Base-by-base conservation (phyloP, 2,888 invertebrate genomes). In the Melanargia galathea region DNA sequence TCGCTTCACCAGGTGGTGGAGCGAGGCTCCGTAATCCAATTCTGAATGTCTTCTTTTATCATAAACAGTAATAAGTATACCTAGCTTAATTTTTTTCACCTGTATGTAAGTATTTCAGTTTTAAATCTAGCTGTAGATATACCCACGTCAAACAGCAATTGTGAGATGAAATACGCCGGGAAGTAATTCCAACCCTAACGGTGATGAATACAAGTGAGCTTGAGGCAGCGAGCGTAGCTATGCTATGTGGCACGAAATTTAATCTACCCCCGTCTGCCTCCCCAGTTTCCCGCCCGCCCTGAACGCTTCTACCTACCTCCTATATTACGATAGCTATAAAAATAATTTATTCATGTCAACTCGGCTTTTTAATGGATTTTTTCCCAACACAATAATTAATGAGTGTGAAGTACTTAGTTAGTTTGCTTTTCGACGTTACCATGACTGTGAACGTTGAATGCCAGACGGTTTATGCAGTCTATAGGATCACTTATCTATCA, bases 211-310 rank as follows among this genome's bases (percentile, higher is more conserved):
- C 81, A 79, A 80, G 81, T 79, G 76, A 80, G 82, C 82, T 81
- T 73, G 81, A 81, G 81, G 82, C 84, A 77, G 75, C 77, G 67
- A 77, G 75, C 77, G 67, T 75, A 78, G 83, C 77, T 77, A 80
- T 81, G 83, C 77, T 77, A 80, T 81, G 81, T 77, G 80, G 83
- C 82, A 84, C 86, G 84, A 88, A 89, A 90, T 90, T 87, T 87
- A 90, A 90, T 90, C 89, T 89, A 81, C 86, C 87, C 84, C 87
- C 75, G 87, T 87, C 89, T 87, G 74, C 86, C 87, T 69, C 86
- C 87, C 77, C 52, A 68, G 49, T 66, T 73, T 48, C 73, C 78
- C 71, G 70, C 74, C 58, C 58, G 48, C 67, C 56, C 62, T 62
- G 66, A 69, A 67, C 65, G n/a, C n/a, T n/a, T n/a, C 72, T 30